A percentile compares a stretch with the other conserved stretches of the same genome.
phyloP scores from a whole-genome alignment of 2,113 vertebrate genomes.

The Leucosticte australis region DNA sequence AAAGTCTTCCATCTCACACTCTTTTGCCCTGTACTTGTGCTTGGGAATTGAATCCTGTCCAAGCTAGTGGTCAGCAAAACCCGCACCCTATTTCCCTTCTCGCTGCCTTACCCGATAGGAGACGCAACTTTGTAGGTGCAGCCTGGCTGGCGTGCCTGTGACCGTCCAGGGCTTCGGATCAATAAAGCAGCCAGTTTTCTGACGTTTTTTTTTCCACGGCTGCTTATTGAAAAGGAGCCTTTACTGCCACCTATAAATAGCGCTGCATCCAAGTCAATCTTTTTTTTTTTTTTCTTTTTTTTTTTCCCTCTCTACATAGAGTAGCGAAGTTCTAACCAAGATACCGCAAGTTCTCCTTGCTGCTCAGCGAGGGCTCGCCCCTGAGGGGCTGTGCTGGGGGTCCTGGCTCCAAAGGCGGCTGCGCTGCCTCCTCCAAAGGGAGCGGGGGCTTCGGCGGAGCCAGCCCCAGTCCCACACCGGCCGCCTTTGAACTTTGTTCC shows the following conservation, averaged over 20 bases:
- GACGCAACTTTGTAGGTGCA: background rate
- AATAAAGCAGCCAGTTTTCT: constrained; percentile 5
- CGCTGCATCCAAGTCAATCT: background rate
- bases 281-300: background rate
- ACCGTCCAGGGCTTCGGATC: background rate
- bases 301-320: background rate
- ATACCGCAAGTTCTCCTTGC: background rate
- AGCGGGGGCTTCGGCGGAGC: background rate
- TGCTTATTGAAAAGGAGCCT: constrained; percentile 35
- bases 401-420: background rate
- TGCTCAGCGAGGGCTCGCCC: background rate
- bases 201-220: background rate
- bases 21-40: background rate
- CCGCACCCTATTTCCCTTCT: background rate
- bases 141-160: background rate
- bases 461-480: background rate
- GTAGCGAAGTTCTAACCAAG: constrained; percentile 20
- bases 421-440: background rate
- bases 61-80: background rate
- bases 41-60: background rate
- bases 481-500: constrained; percentile 36
- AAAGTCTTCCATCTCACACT: background rate
- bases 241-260: constrained; percentile 67
- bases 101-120: background rate
- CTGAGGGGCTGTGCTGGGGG: background rate